These are phyloP conservation scores for Atopsyche davidsoni DNA, from an alignment of 1,140 invertebrate genomes.

Conservation along the genomic window DNA sequence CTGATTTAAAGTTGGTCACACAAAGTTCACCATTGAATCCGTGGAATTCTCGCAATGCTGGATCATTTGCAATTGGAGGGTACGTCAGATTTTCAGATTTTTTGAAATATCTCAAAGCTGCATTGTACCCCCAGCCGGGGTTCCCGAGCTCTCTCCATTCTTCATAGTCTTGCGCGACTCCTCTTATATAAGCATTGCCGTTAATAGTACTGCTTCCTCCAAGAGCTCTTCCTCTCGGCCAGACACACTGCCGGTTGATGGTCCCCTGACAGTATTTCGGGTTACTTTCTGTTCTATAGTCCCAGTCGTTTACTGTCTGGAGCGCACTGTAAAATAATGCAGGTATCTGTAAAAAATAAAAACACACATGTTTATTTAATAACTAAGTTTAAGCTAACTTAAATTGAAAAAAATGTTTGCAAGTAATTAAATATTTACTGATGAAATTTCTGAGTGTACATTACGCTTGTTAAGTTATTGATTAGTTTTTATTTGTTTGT, in stretches of 20 bases:
- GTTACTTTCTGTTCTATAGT: constrained; percentile 57
- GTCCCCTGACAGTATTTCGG: constrained; percentile 46
- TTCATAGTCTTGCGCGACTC: constrained; percentile 59
- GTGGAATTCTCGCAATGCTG: constrained; percentile 34
- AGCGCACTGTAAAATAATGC: constrained; percentile 45
- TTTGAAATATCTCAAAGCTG: constrained; percentile 57
- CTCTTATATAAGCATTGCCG: constrained; percentile 72
- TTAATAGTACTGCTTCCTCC: constrained; percentile 76
- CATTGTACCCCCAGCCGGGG: constrained; percentile 56
- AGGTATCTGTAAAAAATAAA: constrained; percentile 53
- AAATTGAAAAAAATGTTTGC: background rate
- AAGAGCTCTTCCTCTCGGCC: constrained; percentile 62
- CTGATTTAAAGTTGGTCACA: constrained; percentile 34
- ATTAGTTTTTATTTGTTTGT: background rate
- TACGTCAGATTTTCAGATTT: constrained; percentile 37
- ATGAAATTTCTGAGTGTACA: background rate
- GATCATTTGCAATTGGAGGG: constrained; percentile 35
- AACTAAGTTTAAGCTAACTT: background rate
- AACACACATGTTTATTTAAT: constrained; percentile 6
- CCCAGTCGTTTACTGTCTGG: constrained; percentile 54
- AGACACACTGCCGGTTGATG: constrained; percentile 50
- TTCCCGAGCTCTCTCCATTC: constrained; percentile 54
- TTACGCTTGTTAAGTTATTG: background rate
- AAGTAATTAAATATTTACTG: background rate
- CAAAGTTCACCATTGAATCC: constrained; percentile 38